Conservation (phyloP, 2,113 vertebrate species). For the Nesogale talazaci region DNA sequence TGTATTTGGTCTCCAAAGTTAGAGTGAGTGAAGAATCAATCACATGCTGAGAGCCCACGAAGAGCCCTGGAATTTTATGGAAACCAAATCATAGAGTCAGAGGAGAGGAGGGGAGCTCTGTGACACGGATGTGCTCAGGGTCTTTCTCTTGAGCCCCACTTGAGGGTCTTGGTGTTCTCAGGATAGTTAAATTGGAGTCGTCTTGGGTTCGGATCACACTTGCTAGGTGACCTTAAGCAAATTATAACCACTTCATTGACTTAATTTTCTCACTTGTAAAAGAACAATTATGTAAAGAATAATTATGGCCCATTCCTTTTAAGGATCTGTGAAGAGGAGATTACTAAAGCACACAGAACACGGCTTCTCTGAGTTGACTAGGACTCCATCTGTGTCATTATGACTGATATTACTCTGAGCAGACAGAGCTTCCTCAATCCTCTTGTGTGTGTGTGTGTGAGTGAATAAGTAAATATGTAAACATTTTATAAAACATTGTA, state of each 20-base stretch:
- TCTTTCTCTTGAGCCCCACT: background rate
- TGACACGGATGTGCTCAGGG: background rate
- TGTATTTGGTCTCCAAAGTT: background rate
- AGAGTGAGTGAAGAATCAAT: background rate
- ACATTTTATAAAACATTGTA: too few relatives aligned
- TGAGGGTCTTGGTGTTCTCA: background rate
- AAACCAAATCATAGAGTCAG: background rate
- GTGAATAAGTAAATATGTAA: too few relatives aligned
- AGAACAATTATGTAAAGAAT: background rate
- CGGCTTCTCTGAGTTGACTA: background rate
- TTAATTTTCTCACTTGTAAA: background rate
- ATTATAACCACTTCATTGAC: background rate
- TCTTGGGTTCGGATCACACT: background rate
- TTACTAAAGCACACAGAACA: too few relatives aligned
- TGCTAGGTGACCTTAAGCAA: background rate
- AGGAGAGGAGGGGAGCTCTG: background rate
- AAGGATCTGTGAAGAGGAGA: background rate
- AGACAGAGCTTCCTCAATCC: too few relatives aligned
- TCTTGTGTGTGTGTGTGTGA: too few relatives aligned
- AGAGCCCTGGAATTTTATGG: background rate
- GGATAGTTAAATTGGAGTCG: background rate
- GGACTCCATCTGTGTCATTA: background rate
- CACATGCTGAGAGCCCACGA: background rate
- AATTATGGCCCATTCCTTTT: background rate
- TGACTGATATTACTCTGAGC: too few relatives aligned